Evolutionary conservation across 2,888 invertebrate species (phyloP).

Genomic region (Noctuana brunneofusca): DNA sequence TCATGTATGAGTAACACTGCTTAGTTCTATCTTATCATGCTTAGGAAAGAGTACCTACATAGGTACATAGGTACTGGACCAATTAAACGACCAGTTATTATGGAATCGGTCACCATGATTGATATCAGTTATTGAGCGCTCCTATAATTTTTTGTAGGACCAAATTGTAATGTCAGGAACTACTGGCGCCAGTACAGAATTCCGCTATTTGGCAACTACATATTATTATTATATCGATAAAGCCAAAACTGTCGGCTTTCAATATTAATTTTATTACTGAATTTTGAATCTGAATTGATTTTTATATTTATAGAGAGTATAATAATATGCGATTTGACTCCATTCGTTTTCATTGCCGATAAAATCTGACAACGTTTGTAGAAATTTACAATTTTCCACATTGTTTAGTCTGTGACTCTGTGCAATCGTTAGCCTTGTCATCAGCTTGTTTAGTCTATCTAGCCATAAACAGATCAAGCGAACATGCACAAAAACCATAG

Average conservation of each 20-base stretch:
- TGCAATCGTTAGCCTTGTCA: background rate
- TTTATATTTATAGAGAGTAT: no score
- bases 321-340: no score
- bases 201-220: background rate
- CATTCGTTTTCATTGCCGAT: background rate
- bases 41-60: background rate
- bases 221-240: no score
- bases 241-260: no score
- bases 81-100: background rate
- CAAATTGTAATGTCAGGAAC: background rate
- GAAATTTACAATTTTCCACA: background rate
- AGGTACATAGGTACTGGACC: background rate
- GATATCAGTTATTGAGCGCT: no score
- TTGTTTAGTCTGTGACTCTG: conserved; percentile 2
- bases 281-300: no score
- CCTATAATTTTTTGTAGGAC: no score
- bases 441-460: conserved; percentile 9
- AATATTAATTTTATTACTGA: no score
- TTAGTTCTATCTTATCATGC: background rate
- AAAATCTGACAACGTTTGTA: background rate
- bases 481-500: background rate
- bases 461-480: background rate
- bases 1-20: background rate
- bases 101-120: background rate
- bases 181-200: background rate